These are phyloP conservation scores for Zaprionus nigranus DNA, from an alignment of 1,140 invertebrate species.

Conservation along the genomic window DNA sequence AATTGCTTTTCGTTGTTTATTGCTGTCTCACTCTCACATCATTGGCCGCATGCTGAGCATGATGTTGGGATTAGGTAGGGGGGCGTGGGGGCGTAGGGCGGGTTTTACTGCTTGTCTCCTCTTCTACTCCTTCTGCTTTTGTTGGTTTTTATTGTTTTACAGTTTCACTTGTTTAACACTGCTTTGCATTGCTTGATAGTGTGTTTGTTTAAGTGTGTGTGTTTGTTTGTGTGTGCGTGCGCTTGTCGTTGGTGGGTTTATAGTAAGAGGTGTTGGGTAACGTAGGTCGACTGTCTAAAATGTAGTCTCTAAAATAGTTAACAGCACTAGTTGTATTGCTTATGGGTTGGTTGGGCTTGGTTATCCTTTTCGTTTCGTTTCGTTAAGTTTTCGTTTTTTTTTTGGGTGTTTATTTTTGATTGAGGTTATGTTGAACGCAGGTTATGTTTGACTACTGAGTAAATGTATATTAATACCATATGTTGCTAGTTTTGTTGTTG, in stretches of 20 bases:
- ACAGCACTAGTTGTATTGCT: slow-evolving; percentile 78
- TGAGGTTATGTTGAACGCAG: slow-evolving; percentile 61
- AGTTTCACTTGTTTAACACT: slow-evolving; percentile 38
- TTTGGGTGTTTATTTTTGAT: slow-evolving; percentile 21
- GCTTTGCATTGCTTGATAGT: slow-evolving; percentile 17
- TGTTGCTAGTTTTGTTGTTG: slow-evolving; percentile 59
- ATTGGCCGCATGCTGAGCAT: slow-evolving; percentile 31
- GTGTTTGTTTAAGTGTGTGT: slow-evolving; percentile 23
- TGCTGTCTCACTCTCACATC: slow-evolving; percentile 38
- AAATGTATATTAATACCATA: slow-evolving; percentile 78
- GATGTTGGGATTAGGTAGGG: not conserved
- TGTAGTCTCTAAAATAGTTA: slow-evolving; percentile 72
- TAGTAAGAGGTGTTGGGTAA: slow-evolving; percentile 63
- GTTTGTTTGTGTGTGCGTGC: slow-evolving; percentile 43
- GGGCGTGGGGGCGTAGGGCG: not conserved
- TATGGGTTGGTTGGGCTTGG: slow-evolving; percentile 55
- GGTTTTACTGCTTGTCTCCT: not conserved
- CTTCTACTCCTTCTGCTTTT: not conserved
- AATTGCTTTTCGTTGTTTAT: slow-evolving; percentile 76
- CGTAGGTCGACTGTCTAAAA: slow-evolving; percentile 60
- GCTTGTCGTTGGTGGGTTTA: slow-evolving; percentile 62
- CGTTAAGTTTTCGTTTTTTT: slow-evolving; percentile 30
- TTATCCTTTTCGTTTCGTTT: slow-evolving; percentile 29
- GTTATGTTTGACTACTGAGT: slow-evolving; percentile 64
- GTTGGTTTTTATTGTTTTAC: slow-evolving; percentile 38